Conservation (phyloP, 1,140 invertebrate species). For the Akabosia matsudoensis region DNA sequence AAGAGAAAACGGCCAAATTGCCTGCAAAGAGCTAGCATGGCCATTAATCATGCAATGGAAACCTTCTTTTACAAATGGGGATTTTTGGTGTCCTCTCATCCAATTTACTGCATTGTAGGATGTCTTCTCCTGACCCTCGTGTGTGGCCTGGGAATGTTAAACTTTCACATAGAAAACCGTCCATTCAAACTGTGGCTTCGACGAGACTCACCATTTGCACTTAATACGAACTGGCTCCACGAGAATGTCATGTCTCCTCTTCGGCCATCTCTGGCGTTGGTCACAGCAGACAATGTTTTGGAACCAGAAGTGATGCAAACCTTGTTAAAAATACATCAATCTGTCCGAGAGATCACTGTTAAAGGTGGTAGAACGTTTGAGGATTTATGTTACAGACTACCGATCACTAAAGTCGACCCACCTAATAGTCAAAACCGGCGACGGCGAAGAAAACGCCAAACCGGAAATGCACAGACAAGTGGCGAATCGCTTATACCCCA, state of each 20-base stretch:
- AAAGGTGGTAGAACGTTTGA: not conserved
- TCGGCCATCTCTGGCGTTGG: slow-evolving; percentile 41
- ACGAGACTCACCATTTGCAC: slow-evolving; percentile 63
- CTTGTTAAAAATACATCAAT: slow-evolving; percentile 47
- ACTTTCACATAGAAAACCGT: slow-evolving; percentile 62
- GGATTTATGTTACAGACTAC: slow-evolving; percentile 56
- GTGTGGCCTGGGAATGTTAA: slow-evolving; percentile 58
- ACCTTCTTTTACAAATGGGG: slow-evolving; percentile 47
- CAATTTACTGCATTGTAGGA: slow-evolving; percentile 56
- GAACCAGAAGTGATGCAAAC: slow-evolving; percentile 52
- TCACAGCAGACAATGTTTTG: slow-evolving; percentile 54
- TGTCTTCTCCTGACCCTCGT: slow-evolving; percentile 56
- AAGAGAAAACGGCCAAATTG: not conserved
- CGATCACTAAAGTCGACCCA: slow-evolving; percentile 60
- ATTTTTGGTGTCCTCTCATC: slow-evolving; percentile 50
- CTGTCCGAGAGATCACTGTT: not conserved
- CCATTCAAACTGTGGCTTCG: slow-evolving; percentile 71
- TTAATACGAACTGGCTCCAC: slow-evolving; percentile 68
- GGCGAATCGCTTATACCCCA: not conserved
- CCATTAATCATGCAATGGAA: not conserved
- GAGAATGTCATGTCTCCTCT: slow-evolving; percentile 61
- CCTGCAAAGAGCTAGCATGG: not conserved
- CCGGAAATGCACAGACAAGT: no score
- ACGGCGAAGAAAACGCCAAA: slow-evolving; percentile 53
- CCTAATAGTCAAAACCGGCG: slow-evolving; percentile 64